Conservation (phyloP, 2,113 vertebrate genomes). For the Ophthalmolycus amberensis region DNA sequence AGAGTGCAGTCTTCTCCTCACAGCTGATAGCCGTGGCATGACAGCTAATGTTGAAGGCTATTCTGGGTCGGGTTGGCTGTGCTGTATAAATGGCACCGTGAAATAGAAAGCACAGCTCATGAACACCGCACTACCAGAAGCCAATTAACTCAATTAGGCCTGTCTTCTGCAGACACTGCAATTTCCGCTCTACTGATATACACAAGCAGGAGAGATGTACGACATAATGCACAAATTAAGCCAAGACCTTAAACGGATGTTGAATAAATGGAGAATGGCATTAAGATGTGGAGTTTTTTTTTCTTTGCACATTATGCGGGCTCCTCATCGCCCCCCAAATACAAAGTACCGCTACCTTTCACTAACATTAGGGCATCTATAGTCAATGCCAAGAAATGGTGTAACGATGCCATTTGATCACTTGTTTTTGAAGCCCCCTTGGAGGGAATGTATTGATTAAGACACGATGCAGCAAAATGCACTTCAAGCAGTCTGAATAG, state of each 20-base stretch:
- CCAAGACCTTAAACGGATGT: conserved; percentile 1
- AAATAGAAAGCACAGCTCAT: conserved; percentile 1
- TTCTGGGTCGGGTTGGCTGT: background rate
- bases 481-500: background rate
- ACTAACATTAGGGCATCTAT: background rate
- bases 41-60: conserved; percentile 19
- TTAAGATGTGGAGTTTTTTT: background rate
- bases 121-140: conserved; percentile 13
- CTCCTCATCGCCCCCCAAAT: background rate
- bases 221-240: background rate
- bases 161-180: background rate
- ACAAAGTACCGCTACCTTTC: background rate
- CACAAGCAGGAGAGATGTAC: background rate
- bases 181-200: background rate
- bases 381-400: background rate
- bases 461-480: background rate
- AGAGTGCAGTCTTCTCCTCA: conserved; percentile 6
- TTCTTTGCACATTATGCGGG: background rate
- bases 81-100: conserved; percentile 13
- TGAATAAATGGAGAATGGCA: background rate
- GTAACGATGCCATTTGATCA: conserved; percentile 4
- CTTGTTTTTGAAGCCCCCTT: background rate
- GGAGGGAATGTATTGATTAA: background rate
- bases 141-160: conserved; percentile 32
- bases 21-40: conserved; percentile 31